Evolutionary conservation across 2,888 invertebrate species (phyloP), one percentile per base, ranked within the genome.

Genomic region (Steromphala cineraria): DNA sequence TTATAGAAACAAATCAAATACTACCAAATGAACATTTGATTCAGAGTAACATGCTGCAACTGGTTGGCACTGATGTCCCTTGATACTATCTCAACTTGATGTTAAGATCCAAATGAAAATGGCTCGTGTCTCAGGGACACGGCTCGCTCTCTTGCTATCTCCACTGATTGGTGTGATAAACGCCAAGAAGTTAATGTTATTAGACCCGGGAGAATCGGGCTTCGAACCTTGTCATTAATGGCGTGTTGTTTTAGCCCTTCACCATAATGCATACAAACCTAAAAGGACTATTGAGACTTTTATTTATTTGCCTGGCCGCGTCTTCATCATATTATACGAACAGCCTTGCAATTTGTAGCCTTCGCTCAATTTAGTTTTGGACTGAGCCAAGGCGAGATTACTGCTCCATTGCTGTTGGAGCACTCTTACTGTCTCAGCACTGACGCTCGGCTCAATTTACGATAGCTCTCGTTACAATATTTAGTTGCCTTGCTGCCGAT

Each of bases 211-310:
- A 28, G 62, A 24, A 24, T 17, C 24, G 62, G 28, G 62, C 62
- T 62, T 62, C 62, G 62, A 62, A 62, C 62, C 62, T 62, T 28
- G 62, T 62, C 62, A 62, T 62, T 62, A 62, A 24, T n/a, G 24
- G 19, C 62, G 28, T 62, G 62, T 62, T 62, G 62, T 62, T 62
- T 62, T 62, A 62, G 62, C 62, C 62, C 62, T 62, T 62, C 62
- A 28, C 24, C 28, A 62, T 62, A 62, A 62, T 62, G 62, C 62
- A 62, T 28, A 62, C 62, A 62, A 62, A 62, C 62, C 62, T 62
- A 62, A 62, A 62, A 62, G 62, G 62, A 28, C 62, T 62, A 62
- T 62, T 62, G 62, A 62, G 62, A 62, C 28, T 28, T 62, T 62
- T 62, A 62, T 62, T 62, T 62, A 62, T 62, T 62, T 62, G 62